These are phyloP conservation scores for Esox lucius DNA, from an alignment of 2,797 vertebrate genomes.

Conservation along the genomic window DNA sequence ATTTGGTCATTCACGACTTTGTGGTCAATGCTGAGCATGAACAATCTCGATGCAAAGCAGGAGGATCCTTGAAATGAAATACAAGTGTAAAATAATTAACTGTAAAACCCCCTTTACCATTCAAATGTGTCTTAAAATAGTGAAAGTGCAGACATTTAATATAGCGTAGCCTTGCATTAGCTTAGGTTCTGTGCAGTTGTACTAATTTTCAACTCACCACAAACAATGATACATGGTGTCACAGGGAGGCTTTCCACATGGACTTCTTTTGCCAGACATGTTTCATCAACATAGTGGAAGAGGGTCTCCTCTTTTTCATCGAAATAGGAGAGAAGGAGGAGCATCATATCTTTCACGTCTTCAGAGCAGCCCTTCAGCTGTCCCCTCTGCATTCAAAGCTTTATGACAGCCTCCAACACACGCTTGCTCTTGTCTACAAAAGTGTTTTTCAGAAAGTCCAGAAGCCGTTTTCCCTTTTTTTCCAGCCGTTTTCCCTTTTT, in stretches of 20 bases:
- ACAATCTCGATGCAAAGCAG: constrained; percentile 31
- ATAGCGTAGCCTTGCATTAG: too few species aligned
- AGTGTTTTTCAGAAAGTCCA: too few species aligned
- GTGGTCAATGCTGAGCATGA: constrained; percentile 36
- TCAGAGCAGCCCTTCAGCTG: constrained; percentile 31
- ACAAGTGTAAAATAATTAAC: too few species aligned
- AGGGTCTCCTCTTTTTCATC: constrained; percentile 28
- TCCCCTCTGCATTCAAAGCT: constrained; percentile 23
- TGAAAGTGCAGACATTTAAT: too few species aligned
- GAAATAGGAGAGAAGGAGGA: constrained; percentile 36
- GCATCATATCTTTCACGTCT: constrained; percentile 28
- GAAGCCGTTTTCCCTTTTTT: too few species aligned
- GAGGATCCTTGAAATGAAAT: too few species aligned
- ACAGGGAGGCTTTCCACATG: constrained; percentile 30
- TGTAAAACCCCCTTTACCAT: too few species aligned
- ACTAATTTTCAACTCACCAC: constrained; percentile 31
- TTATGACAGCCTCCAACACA: constrained; percentile 17
- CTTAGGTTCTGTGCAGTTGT: too few species aligned
- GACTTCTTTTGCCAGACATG: too few species aligned
- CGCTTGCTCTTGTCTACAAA: too few species aligned
- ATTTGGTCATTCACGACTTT: constrained; percentile 16
- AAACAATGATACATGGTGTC: constrained; percentile 35
- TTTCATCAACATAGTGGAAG: constrained; percentile 33
- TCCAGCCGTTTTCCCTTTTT: too few species aligned
- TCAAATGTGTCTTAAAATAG: too few species aligned